Percentiles rank a stretch among this genome's conserved stretches.
Conservation (phyloP, 2,113 vertebrate species). For the Rousettus leschenaultii region DNA sequence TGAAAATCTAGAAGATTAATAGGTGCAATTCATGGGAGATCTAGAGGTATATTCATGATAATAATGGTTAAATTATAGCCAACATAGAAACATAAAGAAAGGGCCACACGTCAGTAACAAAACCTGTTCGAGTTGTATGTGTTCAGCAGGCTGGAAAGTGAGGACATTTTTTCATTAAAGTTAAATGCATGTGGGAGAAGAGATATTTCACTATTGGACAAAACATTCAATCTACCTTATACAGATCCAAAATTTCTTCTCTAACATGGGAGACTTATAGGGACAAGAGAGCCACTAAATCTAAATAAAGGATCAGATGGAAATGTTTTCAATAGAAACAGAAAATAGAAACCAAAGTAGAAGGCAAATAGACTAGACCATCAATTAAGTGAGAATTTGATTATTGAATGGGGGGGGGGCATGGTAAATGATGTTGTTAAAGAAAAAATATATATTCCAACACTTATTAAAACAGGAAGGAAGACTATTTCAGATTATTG, state of each 20-base stretch:
- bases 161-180: not conserved
- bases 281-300: not conserved
- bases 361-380: not conserved
- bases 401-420: not conserved
- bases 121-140: not conserved
- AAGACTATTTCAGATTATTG: not conserved
- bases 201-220: not conserved
- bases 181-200: not conserved
- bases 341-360: not conserved
- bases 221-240: not conserved
- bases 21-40: not conserved
- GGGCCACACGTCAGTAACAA: not conserved
- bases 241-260: not conserved
- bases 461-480: not conserved
- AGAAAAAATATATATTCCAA: not conserved
- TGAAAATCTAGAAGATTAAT: not conserved
- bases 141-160: not conserved
- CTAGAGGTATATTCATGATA: not conserved
- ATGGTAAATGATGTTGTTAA: not conserved
- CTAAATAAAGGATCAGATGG: not conserved
- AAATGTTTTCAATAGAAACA: not conserved
- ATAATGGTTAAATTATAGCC: not conserved
- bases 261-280: not conserved
- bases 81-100: not conserved
- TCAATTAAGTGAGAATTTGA: not conserved